phyloP scores from a whole-genome alignment of 2,888 invertebrate genomes.

The Diachrysia chrysitis region DNA sequence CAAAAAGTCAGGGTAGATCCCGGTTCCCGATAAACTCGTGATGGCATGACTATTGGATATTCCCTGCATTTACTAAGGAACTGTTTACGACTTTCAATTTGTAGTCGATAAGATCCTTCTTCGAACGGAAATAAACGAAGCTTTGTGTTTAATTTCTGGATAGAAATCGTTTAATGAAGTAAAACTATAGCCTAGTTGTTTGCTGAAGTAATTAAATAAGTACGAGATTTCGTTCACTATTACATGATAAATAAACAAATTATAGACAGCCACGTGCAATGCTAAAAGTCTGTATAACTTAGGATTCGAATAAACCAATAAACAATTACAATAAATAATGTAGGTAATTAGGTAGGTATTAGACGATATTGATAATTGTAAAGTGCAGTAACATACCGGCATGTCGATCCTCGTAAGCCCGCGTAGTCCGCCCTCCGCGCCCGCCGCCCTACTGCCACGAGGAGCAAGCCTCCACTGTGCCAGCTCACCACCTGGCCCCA shows the following conservation, averaged over 20 bases:
- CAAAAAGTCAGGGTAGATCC: slow-evolving; percentile 68
- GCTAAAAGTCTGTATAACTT: background rate
- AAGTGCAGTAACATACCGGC: slow-evolving; percentile 79
- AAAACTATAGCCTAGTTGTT: background rate
- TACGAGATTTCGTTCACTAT: background rate
- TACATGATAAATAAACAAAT: slow-evolving; percentile 1
- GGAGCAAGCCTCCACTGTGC: slow-evolving; percentile 82
- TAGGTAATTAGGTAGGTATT: background rate
- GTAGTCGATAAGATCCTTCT: slow-evolving; percentile 46
- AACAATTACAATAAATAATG: background rate
- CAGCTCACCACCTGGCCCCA: slow-evolving; percentile 85
- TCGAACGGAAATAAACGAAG: slow-evolving; percentile 12
- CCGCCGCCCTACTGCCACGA: slow-evolving; percentile 84
- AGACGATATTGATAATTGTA: slow-evolving; percentile 11
- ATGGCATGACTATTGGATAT: slow-evolving; percentile 76
- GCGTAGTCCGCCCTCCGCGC: slow-evolving; percentile 79
- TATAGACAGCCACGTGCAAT: background rate
- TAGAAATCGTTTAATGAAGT: slow-evolving; percentile 5
- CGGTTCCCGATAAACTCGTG: slow-evolving; percentile 63
- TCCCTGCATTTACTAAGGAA: slow-evolving; percentile 56
- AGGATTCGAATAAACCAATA: background rate
- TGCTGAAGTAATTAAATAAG: background rate
- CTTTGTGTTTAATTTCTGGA: slow-evolving; percentile 9
- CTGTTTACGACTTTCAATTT: slow-evolving; percentile 57
- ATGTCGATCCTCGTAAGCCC: slow-evolving; percentile 75